phyloP scores from a whole-genome alignment of 2,888 invertebrate species.

The Aphidoletes aphidimyza region DNA sequence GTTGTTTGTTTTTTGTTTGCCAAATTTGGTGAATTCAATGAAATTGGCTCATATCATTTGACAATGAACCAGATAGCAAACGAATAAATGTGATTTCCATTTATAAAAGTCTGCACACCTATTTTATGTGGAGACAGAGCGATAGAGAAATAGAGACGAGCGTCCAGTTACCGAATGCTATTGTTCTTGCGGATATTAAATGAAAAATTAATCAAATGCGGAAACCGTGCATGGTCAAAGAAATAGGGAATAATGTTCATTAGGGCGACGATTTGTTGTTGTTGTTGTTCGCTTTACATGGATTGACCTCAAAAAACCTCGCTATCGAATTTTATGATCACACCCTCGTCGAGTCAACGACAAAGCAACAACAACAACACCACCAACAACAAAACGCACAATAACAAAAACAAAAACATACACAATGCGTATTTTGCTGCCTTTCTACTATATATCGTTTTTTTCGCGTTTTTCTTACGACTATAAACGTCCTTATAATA shows the following conservation, averaged over 20 bases:
- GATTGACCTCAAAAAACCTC: conserved; percentile 32
- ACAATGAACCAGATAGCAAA: too few species aligned
- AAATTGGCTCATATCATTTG: too few species aligned
- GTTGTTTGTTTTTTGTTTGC: too few species aligned
- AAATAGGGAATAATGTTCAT: not conserved
- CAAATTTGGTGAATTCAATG: too few species aligned
- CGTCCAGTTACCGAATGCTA: too few species aligned
- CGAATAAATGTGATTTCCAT: too few species aligned
- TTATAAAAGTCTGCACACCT: too few species aligned
- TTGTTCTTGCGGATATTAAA: not conserved
- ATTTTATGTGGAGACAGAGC: too few species aligned
- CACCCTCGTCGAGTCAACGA: conserved; percentile 6
- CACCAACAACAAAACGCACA: too few species aligned
- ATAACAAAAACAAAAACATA: not conserved
- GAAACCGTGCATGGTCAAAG: not conserved
- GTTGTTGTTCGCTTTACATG: not conserved
- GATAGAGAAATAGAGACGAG: too few species aligned
- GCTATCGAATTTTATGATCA: conserved; percentile 35
- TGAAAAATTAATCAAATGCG: conserved; percentile 12
- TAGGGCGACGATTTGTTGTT: not conserved
- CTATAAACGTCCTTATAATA: not conserved
- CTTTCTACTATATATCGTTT: conserved; percentile 11
- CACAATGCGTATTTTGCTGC: conserved; percentile 23
- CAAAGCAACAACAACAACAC: not conserved
- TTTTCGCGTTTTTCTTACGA: conserved; percentile 51